Conservation (phyloP, 2,113 vertebrate genomes). For the Pachypanchax playfairii region DNA sequence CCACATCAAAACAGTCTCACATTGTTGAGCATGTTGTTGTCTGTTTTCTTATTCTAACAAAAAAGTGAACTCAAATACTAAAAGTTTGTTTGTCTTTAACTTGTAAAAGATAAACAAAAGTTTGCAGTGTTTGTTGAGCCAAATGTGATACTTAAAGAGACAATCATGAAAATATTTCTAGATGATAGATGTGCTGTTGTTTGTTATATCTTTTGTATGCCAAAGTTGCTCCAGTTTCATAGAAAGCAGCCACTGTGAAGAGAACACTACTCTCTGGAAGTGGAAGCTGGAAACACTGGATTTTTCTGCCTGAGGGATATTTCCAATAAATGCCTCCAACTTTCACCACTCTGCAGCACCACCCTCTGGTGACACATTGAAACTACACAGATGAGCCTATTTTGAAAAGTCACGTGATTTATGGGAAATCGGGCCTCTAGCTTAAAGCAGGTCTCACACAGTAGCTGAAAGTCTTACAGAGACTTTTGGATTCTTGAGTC, state of each 20-base stretch:
- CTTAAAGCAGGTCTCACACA: neutral
- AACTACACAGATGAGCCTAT: neutral
- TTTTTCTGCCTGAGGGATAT: slow-evolving; percentile 23
- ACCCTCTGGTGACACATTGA: neutral
- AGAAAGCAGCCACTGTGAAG: neutral
- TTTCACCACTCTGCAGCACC: neutral
- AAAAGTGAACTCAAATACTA: too few relatives aligned
- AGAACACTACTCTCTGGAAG: neutral
- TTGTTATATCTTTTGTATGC: neutral
- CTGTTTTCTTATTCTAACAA: too few relatives aligned
- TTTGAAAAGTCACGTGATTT: slow-evolving; percentile 65
- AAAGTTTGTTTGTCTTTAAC: too few relatives aligned
- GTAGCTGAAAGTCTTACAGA: neutral
- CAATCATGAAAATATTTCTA: neutral
- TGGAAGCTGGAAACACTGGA: neutral
- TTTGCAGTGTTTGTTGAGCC: neutral
- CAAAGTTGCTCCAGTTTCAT: neutral
- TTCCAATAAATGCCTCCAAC: slow-evolving; percentile 40
- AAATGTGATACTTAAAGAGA: neutral
- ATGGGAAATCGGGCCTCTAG: slow-evolving; percentile 27
- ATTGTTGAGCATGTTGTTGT: too few relatives aligned
- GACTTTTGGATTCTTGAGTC: neutral
- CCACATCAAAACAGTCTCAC: too few relatives aligned
- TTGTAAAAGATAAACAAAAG: neutral
- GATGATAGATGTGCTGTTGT: too few relatives aligned